Conservation (phyloP, 1,140 invertebrate species). For the Ceratina japonica region DNA sequence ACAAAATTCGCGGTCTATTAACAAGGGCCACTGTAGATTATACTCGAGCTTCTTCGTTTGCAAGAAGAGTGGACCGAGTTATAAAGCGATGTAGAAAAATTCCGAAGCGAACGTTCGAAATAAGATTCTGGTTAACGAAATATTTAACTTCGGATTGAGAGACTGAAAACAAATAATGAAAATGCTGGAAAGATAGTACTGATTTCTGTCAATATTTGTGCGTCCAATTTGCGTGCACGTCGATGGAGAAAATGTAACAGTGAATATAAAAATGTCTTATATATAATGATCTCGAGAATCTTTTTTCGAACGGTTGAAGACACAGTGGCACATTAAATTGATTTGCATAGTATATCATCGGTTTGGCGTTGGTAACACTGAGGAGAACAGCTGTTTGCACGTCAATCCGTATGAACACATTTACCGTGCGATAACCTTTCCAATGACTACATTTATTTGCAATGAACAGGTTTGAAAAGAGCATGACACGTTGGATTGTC, state of each 20-base stretch:
- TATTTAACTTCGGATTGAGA: too few species aligned
- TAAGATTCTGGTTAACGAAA: too few species aligned
- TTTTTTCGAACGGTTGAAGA: background rate
- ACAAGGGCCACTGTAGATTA: too few species aligned
- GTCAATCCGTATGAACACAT: constrained; percentile 43
- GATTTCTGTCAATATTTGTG: too few species aligned
- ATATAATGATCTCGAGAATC: background rate
- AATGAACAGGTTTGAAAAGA: background rate
- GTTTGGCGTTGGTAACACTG: constrained; percentile 34
- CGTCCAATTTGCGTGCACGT: too few species aligned
- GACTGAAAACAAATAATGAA: too few species aligned
- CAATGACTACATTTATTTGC: constrained; percentile 3
- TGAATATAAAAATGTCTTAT: background rate
- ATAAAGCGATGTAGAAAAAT: too few species aligned
- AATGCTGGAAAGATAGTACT: too few species aligned
- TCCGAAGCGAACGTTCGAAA: too few species aligned
- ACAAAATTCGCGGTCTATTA: too few species aligned
- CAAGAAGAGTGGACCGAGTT: too few species aligned
- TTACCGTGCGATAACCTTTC: constrained; percentile 54
- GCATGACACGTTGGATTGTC: background rate
- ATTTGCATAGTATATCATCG: background rate
- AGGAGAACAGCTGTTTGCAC: constrained; percentile 57
- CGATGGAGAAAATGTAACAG: background rate
- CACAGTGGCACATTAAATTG: background rate
- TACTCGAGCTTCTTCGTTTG: too few species aligned